Evolutionary conservation across 2,113 vertebrate species (phyloP).

Genomic region (Trematocara unimaculatum): DNA sequence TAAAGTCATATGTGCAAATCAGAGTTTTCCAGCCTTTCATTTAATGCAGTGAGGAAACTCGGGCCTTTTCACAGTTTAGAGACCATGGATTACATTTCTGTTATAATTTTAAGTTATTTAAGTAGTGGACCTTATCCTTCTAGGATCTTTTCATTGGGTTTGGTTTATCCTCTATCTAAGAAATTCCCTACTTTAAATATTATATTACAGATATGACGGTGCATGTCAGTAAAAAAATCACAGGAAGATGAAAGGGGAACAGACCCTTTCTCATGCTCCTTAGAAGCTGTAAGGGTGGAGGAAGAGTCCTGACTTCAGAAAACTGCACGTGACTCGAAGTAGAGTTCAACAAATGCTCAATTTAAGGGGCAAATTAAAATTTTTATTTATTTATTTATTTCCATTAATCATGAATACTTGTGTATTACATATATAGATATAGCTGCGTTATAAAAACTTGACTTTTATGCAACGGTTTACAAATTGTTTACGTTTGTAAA

Average conservation of each 20-base stretch:
- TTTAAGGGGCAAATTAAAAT: rapidly evolving
- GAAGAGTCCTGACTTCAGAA: background rate
- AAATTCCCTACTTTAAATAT: background rate
- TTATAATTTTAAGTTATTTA: background rate
- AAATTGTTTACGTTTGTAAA: background rate
- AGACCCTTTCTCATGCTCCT: background rate
- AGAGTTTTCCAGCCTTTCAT: background rate
- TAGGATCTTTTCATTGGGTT: background rate
- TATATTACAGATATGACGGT: background rate
- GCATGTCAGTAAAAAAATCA: background rate
- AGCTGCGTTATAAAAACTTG: background rate
- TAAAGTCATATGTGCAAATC: background rate
- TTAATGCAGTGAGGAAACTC: background rate
- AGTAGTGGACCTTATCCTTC: background rate
- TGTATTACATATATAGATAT: background rate
- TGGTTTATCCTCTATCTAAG: background rate
- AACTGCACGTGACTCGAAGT: background rate
- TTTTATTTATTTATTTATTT: background rate
- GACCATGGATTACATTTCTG: background rate
- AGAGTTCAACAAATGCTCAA: background rate
- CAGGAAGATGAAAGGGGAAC: background rate
- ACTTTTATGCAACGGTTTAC: background rate
- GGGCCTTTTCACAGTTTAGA: rapidly evolving
- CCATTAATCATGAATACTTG: background rate
- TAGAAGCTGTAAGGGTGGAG: background rate